These are phyloP conservation scores for Druon quercuslanigerum DNA, from an alignment of 1,140 invertebrate species.

Conservation along the genomic window DNA sequence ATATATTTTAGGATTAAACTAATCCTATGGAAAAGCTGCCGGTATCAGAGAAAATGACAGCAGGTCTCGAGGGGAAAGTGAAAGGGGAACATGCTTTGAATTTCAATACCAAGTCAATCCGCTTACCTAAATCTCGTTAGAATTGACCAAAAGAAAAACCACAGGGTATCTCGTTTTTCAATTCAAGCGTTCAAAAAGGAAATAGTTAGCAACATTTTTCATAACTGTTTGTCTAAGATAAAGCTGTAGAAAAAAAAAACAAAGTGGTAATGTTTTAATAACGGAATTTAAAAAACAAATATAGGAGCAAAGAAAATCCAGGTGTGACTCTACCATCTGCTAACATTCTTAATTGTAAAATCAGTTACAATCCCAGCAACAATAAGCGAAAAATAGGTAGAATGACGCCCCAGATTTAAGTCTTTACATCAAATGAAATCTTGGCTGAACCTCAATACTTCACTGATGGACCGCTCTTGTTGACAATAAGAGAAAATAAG, in stretches of 20 bases:
- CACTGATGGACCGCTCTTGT: slow-evolving; percentile 38
- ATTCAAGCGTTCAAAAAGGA: not conserved
- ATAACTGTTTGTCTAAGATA: not conserved
- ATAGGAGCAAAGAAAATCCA: not conserved
- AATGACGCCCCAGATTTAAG: slow-evolving; percentile 1
- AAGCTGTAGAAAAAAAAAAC: not conserved
- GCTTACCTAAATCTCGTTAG: slow-evolving; percentile 61
- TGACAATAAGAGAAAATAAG: slow-evolving; percentile 52
- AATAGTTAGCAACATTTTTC: slow-evolving; percentile 18
- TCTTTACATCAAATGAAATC: slow-evolving; percentile 46
- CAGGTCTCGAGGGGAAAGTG: slow-evolving; percentile 36
- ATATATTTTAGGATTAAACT: slow-evolving; percentile 58
- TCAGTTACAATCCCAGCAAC: not conserved
- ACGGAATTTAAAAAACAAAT: not conserved
- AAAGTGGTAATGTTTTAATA: not conserved
- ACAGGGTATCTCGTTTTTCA: slow-evolving; percentile 12
- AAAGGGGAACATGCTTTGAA: slow-evolving; percentile 40
- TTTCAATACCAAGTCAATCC: slow-evolving; percentile 51
- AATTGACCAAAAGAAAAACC: slow-evolving; percentile 40
- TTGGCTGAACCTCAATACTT: slow-evolving; percentile 34
- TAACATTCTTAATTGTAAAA: not conserved
- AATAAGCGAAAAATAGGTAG: not conserved
- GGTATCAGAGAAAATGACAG: slow-evolving; percentile 22
- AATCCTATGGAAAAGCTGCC: slow-evolving; percentile 50
- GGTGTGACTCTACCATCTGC: not conserved